Percentiles rank a stretch among this genome's conserved stretches.
Conservation (phyloP, 2,888 invertebrate species). For the Parelbella ahira region DNA sequence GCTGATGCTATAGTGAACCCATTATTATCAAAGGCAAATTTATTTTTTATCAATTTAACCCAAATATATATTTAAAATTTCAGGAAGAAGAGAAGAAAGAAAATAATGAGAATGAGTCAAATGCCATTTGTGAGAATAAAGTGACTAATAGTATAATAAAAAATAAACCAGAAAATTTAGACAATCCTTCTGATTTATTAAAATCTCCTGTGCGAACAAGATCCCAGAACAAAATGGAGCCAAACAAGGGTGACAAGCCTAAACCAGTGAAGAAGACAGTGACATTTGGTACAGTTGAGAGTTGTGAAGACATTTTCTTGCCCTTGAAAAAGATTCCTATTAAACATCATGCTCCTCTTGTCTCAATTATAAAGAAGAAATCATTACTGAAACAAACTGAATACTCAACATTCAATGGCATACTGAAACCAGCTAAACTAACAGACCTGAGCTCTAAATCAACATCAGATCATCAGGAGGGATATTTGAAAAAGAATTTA, state of each 20-base stretch:
- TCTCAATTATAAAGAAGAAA: conserved; percentile 83
- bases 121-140: conserved; percentile 50
- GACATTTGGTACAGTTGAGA: conserved; percentile 83
- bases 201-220: conserved; percentile 72
- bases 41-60: no score
- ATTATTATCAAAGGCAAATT: no score
- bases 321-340: conserved; percentile 78
- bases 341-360: conserved; percentile 81
- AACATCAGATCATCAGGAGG: conserved; percentile 72
- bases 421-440: conserved; percentile 82
- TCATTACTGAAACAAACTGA: conserved; percentile 78
- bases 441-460: conserved; percentile 82
- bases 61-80: conserved; percentile 38
- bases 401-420: conserved; percentile 79
- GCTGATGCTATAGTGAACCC: no score
- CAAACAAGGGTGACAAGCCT: conserved; percentile 62
- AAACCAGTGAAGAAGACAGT: conserved; percentile 82
- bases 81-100: conserved; percentile 78
- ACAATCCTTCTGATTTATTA: conserved; percentile 47
- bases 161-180: conserved; percentile 43
- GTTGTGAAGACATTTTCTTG: conserved; percentile 81
- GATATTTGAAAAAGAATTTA: conserved; percentile 68
- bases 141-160: conserved; percentile 42
- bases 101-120: conserved; percentile 61
- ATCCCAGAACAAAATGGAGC: conserved; percentile 77